These are phyloP conservation scores for Calameuta filiformis DNA, from an alignment of 2,888 invertebrate genomes.

Conservation along the genomic window DNA sequence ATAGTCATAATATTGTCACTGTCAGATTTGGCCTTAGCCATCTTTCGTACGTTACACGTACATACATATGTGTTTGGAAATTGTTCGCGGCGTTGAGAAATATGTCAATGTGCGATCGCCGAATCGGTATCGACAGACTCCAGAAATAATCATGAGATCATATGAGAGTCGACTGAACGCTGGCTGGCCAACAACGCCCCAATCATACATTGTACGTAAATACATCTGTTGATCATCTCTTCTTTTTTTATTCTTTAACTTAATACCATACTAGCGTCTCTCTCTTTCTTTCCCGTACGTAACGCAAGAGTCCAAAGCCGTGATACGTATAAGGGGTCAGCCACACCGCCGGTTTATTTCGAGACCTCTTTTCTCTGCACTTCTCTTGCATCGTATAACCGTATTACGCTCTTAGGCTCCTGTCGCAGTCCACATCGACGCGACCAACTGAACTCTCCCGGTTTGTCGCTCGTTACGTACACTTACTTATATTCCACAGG, in stretches of 20 bases:
- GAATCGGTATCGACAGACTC: neutral
- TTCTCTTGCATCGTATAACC: neutral
- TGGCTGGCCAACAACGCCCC: neutral
- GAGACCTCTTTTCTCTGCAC: constrained; percentile 22
- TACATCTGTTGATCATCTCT: neutral
- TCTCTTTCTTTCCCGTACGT: neutral
- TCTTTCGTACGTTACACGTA: neutral
- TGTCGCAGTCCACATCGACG: neutral
- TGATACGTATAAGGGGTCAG: constrained; percentile 30
- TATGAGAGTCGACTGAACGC: neutral
- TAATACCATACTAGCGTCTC: neutral
- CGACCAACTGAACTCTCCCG: neutral
- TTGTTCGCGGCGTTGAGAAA: neutral
- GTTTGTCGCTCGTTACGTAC: neutral
- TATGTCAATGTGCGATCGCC: neutral
- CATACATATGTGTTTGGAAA: neutral
- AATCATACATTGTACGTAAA: neutral
- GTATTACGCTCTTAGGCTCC: neutral
- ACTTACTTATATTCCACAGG: neutral
- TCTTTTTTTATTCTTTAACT: neutral
- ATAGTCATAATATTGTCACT: neutral
- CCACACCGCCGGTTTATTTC: constrained; percentile 39
- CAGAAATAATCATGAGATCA: neutral
- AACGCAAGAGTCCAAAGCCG: neutral
- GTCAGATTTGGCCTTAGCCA: neutral